A percentile compares a stretch with the other conserved stretches of the same genome.
Evolutionary conservation across 2,113 vertebrate genomes (phyloP).

Genomic region (Malurus melanocephalus): DNA sequence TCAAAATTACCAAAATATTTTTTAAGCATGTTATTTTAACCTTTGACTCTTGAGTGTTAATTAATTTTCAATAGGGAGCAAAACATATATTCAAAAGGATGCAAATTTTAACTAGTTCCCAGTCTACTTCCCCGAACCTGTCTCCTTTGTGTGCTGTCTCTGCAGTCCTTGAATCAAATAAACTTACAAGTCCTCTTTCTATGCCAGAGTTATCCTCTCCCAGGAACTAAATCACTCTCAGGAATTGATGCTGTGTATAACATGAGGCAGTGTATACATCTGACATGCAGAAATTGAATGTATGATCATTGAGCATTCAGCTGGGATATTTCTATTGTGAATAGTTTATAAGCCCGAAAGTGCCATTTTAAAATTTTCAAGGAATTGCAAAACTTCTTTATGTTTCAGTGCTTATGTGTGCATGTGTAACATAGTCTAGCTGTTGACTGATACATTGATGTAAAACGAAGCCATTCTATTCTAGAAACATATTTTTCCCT

Average conservation of each 20-base stretch:
- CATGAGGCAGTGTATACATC: neutral
- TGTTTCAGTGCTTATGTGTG: neutral
- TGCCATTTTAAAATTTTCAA: neutral
- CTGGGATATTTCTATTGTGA: neutral
- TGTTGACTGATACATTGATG: neutral
- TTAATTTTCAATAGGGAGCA: neutral
- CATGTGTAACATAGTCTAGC: neutral
- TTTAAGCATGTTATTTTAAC: neutral
- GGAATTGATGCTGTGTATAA: neutral
- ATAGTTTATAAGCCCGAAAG: neutral
- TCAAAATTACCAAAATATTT: neutral
- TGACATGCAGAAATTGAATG: neutral
- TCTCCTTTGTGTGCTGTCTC: neutral
- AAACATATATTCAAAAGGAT: neutral
- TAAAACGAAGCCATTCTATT: neutral
- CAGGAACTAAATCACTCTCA: neutral
- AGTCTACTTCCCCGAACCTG: neutral
- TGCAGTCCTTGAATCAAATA: neutral
- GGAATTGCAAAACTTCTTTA: neutral
- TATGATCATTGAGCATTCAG: conserved; percentile 1
- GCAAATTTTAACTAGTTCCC: neutral
- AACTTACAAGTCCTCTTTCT: neutral
- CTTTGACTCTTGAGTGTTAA: neutral
- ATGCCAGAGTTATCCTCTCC: neutral
- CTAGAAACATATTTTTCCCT: neutral